Base-by-base conservation (phyloP, 2,113 vertebrate species). In the Cariama cristata region DNA sequence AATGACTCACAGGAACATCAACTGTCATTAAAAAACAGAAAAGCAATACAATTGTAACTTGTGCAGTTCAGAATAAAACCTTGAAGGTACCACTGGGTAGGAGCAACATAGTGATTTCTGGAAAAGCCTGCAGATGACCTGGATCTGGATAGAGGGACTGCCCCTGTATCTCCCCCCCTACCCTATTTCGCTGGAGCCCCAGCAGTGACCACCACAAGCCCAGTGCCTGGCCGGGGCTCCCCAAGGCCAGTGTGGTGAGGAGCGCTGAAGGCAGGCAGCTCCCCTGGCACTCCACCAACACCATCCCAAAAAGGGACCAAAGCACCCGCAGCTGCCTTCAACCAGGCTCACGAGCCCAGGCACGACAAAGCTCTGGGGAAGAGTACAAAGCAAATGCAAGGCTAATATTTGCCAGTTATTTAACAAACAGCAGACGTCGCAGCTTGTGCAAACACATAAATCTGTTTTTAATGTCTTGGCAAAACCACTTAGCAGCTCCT, bases 31-130 rank as follows among this genome's bases (percentile, higher is more conserved):
- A 28, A 84, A 84, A 52, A 10, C 0, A 52, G n/a, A 88, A 49
- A 94, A 73, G 40, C 32, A 73, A 69, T 13, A 27, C 8, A 24
- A 60, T 4, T 45, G 4, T 30, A 60, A 83, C 14, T 21, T 33
- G 26, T 1, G 21, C 35, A 63, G 42, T 20, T 68, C 38, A 58
- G 55, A 77, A 47, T 8, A 58, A 82, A 47, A 30, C 33, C 28
- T 35, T 16, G 40, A 45, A 42, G 0, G 1, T 6, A 14, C 9
- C 1, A 0, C 23, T 0, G 0, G 19, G 49, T 33, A 42, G 33
- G 38, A 74, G 24, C 8, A 64, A 47, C 30, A 7, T 2, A 12
- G 35, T 13, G 21, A 59, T 35, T 64, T 66, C 71, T 33, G 20
- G 32, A 79, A 60, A 73, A 62, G 63, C 27, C 53, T 77, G 42